Base-by-base conservation (phyloP, 2,888 invertebrate species). In the Helleia helle region DNA sequence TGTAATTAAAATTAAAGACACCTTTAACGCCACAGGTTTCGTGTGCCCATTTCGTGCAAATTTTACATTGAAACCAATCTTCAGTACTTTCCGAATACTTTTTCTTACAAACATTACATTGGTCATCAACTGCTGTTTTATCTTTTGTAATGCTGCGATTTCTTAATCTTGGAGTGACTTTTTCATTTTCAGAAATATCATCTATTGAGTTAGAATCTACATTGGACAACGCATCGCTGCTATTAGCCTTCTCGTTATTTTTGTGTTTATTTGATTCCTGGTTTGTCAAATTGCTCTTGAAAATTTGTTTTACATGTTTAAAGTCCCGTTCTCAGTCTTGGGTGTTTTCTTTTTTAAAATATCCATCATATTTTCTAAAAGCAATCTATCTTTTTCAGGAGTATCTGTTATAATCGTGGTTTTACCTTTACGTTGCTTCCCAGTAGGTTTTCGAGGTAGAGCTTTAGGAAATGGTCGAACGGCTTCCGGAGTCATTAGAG, bases 231-330 rank as follows among this genome's bases (percentile, higher is more conserved):
- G 30, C n/a, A 26, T 44, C 40, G 34, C 13, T 38, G 42, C 44
- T 44, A 26, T 47, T 47, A 44, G n/a, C 36, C 14, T 42, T 47
- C 22, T 29, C 36, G 17, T 44, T 42, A 42, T 15, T 30, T 42
- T 41, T 43, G 4, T 28, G 43, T 43, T 41, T 47, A 36, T 42
- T 42, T 44, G 29, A 44, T 42, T 42, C 40, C 14, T 44, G 25
- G 30, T 47, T 38, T 40, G 18, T 40, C 44, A 44, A 40, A 47
- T 39, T 42, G 31, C 40, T 36, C 45, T 45, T 42, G 22, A 45
- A 45, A 42, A 41, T 47, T 46, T 46, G 47, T 45, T 47, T n/a
- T 6, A 47, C 40, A 44, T 47, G 49, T 47, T 44, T 49, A 44
- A 44, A 46, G 22, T 38, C 46, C 25, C 36, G 49, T 44, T 42